These are phyloP conservation scores for Dipodomys spectabilis DNA, from an alignment of 2,113 vertebrate species.

Conservation along the genomic window DNA sequence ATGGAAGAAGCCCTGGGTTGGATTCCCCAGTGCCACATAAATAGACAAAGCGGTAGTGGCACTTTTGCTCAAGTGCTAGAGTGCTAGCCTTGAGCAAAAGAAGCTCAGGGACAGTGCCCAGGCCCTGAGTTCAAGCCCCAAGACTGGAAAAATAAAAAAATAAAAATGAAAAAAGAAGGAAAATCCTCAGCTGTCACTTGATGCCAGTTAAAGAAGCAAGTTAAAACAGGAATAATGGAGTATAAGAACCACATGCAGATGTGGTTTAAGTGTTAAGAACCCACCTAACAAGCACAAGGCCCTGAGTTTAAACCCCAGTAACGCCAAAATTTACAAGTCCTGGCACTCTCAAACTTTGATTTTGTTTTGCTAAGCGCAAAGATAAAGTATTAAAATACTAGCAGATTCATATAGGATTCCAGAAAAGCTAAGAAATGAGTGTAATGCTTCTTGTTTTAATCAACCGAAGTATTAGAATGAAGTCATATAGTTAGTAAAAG, in stretches of 20 bases:
- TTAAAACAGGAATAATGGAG: neutral
- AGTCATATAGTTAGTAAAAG: neutral
- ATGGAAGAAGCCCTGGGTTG: no score
- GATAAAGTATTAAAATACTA: conserved; percentile 47
- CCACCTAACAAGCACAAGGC: no score
- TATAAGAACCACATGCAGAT: neutral
- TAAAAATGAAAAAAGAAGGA: no score
- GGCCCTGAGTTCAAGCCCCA: no score
- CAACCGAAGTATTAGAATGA: neutral
- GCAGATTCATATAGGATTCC: neutral
- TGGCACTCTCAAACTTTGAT: neutral
- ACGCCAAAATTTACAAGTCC: neutral
- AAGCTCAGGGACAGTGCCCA: no score
- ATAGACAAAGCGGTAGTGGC: no score
- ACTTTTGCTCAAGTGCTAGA: no score
- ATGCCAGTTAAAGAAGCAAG: neutral
- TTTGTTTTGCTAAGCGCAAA: conserved; percentile 32
- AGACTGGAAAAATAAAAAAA: no score
- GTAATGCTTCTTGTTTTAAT: conserved; percentile 35
- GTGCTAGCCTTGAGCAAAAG: no score
- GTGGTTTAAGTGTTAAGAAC: no score
- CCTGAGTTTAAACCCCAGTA: no score
- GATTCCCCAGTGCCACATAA: no score
- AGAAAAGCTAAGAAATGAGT: conserved; percentile 20
- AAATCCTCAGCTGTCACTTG: neutral